Evolutionary conservation across 2,797 vertebrate species (phyloP).

Genomic region (Toxotes lorentzi): DNA sequence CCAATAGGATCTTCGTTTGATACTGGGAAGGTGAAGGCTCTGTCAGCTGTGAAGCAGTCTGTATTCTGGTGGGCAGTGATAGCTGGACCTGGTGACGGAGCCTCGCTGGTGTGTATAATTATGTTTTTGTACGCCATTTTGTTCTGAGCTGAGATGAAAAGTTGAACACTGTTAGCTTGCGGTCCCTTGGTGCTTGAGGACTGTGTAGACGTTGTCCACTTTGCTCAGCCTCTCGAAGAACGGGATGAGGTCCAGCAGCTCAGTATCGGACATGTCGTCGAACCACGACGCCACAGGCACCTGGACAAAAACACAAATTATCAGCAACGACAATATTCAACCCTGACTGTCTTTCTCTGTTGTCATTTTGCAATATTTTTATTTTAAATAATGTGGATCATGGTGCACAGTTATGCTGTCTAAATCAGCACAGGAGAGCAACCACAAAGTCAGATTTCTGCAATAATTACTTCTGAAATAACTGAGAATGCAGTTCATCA

Average conservation of each 20-base stretch:
- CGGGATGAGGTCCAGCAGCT: slow-evolving; percentile 95
- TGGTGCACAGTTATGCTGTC: neutral
- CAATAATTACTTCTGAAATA: neutral
- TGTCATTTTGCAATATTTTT: neutral
- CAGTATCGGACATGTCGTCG: slow-evolving; percentile 96
- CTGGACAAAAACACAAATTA: slow-evolving; percentile 65
- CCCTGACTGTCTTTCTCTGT: too few species aligned
- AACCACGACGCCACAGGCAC: slow-evolving; percentile 98
- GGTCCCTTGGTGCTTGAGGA: slow-evolving; percentile 93
- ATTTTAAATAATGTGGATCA: too few species aligned
- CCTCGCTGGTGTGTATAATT: slow-evolving; percentile 42
- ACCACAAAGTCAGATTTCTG: neutral
- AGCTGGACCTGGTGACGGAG: slow-evolving; percentile 39
- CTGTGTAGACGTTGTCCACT: slow-evolving; percentile 94
- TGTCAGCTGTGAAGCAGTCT: slow-evolving; percentile 39
- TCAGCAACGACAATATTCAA: neutral
- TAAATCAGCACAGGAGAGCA: too few species aligned
- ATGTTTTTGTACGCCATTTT: slow-evolving; percentile 26
- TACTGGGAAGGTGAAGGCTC: slow-evolving; percentile 37
- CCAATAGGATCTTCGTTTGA: neutral
- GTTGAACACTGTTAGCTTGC: slow-evolving; percentile 87
- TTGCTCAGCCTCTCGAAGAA: slow-evolving; percentile 95
- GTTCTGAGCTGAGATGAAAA: slow-evolving; percentile 47
- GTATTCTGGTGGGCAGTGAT: slow-evolving; percentile 55
- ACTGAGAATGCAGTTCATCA: too few species aligned